Evolutionary conservation across 37 sponge, comb jelly and placozoan genomes (phyloP).

Genomic region (Hexactinellida sp.): DNA sequence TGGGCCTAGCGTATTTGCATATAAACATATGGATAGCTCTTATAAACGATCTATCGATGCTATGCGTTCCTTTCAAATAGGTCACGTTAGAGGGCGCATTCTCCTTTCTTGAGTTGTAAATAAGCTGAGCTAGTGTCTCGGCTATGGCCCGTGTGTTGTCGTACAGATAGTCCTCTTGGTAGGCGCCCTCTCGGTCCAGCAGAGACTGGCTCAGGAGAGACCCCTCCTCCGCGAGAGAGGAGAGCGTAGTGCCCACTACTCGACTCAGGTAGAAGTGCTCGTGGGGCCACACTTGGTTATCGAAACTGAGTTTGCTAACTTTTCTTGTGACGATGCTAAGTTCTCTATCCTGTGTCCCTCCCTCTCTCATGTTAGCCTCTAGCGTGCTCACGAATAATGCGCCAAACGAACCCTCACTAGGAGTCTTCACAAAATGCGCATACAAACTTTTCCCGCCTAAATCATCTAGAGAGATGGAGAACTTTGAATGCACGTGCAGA

Average conservation of each 20-base stretch:
- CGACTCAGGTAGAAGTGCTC: neutral
- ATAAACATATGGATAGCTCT: neutral
- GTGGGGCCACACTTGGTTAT: neutral
- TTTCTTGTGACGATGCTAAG: neutral
- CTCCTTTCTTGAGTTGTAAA: neutral
- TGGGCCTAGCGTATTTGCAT: neutral
- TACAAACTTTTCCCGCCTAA: neutral
- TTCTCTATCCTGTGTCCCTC: neutral
- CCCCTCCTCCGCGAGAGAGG: neutral
- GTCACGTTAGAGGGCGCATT: neutral
- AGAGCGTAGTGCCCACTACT: neutral
- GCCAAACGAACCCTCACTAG: neutral
- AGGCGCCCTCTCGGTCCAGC: neutral
- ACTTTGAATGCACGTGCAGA: neutral
- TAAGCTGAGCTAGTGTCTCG: neutral
- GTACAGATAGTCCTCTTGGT: neutral
- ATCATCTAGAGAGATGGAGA: constrained; percentile 4
- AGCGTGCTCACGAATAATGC: neutral
- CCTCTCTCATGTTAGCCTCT: neutral
- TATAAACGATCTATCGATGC: neutral
- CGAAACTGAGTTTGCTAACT: neutral
- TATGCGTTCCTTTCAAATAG: neutral
- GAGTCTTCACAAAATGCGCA: neutral
- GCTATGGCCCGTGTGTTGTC: neutral
- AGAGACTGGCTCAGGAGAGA: neutral